phyloP scores from a whole-genome alignment of 2,113 vertebrate genomes.

The Crotalus viridis region DNA sequence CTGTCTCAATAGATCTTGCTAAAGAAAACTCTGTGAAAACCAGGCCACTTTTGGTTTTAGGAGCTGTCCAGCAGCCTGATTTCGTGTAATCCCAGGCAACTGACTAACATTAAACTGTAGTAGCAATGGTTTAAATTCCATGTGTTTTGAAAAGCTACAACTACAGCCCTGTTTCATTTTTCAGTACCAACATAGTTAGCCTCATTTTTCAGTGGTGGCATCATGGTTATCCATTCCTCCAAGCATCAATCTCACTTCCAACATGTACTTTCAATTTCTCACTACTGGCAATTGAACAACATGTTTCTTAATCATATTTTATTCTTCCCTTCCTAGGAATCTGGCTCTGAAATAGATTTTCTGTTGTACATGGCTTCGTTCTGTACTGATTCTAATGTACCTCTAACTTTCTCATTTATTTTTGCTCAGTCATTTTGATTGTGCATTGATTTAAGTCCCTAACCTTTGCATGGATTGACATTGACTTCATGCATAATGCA shows the following conservation, averaged over 20 bases:
- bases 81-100: background rate
- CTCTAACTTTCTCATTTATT: background rate
- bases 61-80: background rate
- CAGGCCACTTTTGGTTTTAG: background rate
- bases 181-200: background rate
- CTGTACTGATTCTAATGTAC: background rate
- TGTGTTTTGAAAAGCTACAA: too few species aligned
- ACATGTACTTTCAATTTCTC: background rate
- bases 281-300: background rate
- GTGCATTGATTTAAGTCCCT: background rate
- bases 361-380: background rate
- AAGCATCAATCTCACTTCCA: background rate
- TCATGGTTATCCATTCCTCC: background rate
- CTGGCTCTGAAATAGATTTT: background rate
- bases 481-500: background rate
- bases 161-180: background rate
- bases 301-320: background rate
- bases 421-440: background rate
- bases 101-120: background rate
- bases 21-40: background rate
- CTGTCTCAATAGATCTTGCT: background rate
- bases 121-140: too few species aligned
- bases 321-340: background rate
- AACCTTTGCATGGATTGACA: background rate
- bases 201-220: background rate